Conservation (phyloP, 1,140 invertebrate species). For the Hylaeus anthracinus region DNA sequence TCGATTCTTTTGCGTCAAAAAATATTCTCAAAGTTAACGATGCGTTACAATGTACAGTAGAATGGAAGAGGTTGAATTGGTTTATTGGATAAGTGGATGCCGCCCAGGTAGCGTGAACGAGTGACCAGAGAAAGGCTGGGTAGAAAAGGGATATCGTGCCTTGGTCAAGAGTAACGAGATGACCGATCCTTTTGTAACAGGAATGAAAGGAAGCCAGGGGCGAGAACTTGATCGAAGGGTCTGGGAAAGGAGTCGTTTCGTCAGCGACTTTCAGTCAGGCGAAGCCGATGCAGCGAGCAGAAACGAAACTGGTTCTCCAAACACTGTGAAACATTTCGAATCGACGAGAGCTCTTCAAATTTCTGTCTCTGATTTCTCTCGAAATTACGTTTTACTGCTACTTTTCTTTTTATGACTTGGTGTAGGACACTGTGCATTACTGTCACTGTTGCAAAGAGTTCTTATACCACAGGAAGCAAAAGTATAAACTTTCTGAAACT, state of each 20-base stretch:
- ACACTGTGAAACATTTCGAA: background rate
- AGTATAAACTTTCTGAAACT: no score
- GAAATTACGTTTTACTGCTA: no score
- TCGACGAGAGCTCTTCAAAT: background rate
- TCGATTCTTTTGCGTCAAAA: no score
- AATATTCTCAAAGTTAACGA: no score
- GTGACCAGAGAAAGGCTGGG: conserved; percentile 8
- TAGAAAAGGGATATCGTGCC: conserved; percentile 6
- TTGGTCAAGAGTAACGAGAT: conserved; percentile 37
- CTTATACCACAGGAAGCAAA: no score
- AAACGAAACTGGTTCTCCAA: background rate
- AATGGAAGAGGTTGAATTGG: conserved; percentile 6
- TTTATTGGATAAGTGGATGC: conserved; percentile 4
- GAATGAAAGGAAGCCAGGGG: background rate
- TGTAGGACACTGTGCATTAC: no score
- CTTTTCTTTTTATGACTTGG: no score
- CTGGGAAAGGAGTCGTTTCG: background rate
- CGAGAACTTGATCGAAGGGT: background rate
- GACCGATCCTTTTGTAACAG: background rate
- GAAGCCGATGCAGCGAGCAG: background rate
- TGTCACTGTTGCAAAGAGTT: no score
- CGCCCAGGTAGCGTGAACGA: background rate
- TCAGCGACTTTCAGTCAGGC: no score
- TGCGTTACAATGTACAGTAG: no score
- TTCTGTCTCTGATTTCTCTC: no score